phyloP scores from a whole-genome alignment of 2,113 vertebrate species.

The Pterocles orientalis region DNA sequence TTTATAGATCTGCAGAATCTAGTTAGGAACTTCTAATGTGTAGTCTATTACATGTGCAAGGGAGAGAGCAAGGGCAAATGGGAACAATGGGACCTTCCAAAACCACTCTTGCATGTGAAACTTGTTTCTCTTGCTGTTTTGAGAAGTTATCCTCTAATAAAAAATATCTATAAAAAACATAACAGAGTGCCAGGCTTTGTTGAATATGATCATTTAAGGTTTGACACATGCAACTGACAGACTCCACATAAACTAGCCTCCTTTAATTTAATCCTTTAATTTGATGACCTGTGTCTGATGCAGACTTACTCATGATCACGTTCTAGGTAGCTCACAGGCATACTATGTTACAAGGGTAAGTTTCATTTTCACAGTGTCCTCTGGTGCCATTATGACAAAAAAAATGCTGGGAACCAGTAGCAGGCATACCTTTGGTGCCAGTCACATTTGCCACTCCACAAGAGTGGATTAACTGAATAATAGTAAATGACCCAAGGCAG shows the following conservation, averaged over 20 bases:
- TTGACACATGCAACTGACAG: neutral
- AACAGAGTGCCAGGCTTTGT: neutral
- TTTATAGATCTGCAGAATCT: neutral
- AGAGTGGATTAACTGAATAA: neutral
- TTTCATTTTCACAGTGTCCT: neutral
- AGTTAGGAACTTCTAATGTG: neutral
- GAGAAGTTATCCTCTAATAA: neutral
- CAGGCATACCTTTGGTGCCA: neutral
- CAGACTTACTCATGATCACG: neutral
- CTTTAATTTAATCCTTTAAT: neutral
- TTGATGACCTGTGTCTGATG: neutral
- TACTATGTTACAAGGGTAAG: neutral
- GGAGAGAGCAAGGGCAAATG: neutral
- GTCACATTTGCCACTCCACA: neutral
- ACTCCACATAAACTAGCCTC: neutral
- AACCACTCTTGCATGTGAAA: neutral
- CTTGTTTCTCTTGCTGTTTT: neutral
- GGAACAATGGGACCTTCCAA: neutral
- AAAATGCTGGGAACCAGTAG: neutral
- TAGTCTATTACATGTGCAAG: accelerated
- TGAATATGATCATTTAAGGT: neutral
- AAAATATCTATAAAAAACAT: neutral
- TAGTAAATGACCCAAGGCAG: neutral
- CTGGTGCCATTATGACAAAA: neutral
- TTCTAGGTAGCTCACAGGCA: neutral